A percentile compares a stretch with the other conserved stretches of the same genome.
These are phyloP conservation scores for Taurulus bubalis DNA, from an alignment of 2,113 vertebrate genomes.

Conservation along the genomic window DNA sequence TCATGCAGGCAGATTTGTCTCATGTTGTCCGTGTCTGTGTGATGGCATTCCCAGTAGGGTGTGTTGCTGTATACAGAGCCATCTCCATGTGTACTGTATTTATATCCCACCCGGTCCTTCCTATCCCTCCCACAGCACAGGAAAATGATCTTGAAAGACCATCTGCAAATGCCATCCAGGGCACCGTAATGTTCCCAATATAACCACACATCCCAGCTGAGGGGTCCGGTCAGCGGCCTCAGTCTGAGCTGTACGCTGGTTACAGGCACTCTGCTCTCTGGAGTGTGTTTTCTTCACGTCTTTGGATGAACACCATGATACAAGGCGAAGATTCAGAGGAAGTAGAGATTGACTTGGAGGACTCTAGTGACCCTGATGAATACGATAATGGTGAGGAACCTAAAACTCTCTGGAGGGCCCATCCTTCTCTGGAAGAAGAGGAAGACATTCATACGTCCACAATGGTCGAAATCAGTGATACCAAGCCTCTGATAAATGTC, in stretches of 20 bases:
- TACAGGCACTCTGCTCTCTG: constrained; percentile 3
- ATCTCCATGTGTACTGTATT: constrained; percentile 63
- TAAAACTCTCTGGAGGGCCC: constrained; percentile 74
- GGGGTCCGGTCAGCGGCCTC: constrained; percentile 35
- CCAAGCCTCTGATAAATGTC: constrained; percentile 78
- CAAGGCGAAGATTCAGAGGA: constrained; percentile 71
- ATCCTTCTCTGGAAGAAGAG: constrained; percentile 69
- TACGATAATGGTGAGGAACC: constrained; percentile 69
- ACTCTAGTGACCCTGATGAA: constrained; percentile 72
- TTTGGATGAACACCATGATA: constrained; percentile 64
- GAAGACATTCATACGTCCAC: constrained; percentile 78
- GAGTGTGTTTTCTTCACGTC: constrained; percentile 31
- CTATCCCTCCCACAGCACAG: constrained; percentile 49
- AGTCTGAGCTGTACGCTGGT: constrained; percentile 32
- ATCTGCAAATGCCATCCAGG: constrained; percentile 81
- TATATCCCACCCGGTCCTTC: constrained; percentile 57
- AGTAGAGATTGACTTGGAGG: constrained; percentile 81
- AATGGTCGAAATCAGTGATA: constrained; percentile 82
- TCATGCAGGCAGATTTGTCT: background rate
- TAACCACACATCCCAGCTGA: constrained; percentile 68
- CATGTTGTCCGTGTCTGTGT: constrained; percentile 1
- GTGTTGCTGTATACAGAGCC: constrained; percentile 35
- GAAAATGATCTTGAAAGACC: constrained; percentile 74
- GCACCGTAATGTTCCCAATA: constrained; percentile 81
- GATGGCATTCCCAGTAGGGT: constrained; percentile 14